Conservation (phyloP, 2,797 vertebrate species). For the Gymnothorax reevesii region DNA sequence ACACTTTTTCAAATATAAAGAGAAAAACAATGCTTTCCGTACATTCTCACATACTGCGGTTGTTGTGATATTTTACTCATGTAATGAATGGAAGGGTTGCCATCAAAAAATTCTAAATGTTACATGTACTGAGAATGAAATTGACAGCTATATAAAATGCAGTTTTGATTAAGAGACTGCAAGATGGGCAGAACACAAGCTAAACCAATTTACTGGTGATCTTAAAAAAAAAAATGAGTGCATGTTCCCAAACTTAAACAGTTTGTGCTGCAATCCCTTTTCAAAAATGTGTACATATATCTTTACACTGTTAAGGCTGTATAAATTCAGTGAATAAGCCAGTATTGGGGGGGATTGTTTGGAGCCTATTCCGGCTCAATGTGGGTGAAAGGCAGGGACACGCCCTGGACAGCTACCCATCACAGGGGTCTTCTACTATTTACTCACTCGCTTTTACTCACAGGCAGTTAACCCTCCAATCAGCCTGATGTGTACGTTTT, state of each 20-base stretch:
- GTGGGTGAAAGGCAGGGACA: too few relatives aligned
- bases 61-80: not conserved
- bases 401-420: too few relatives aligned
- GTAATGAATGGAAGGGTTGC: not conserved
- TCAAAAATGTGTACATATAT: not conserved
- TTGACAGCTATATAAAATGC: not conserved
- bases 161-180: not conserved
- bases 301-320: not conserved
- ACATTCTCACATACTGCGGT: not conserved
- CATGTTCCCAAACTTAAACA: not conserved
- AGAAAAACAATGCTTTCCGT: conserved; percentile 55
- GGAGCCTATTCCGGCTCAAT: too few relatives aligned
- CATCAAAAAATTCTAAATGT: not conserved
- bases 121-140: not conserved
- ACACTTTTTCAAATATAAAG: conserved; percentile 63
- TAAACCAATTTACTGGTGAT: not conserved
- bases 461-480: too few relatives aligned
- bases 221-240: not conserved
- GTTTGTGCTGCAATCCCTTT: not conserved
- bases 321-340: not conserved
- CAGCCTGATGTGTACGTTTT: too few relatives aligned
- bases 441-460: too few relatives aligned
- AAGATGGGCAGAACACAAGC: not conserved
- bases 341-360: not conserved
- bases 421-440: too few relatives aligned